Base-by-base conservation (phyloP, 2,888 invertebrate genomes). In the Amblyteles armatorius region DNA sequence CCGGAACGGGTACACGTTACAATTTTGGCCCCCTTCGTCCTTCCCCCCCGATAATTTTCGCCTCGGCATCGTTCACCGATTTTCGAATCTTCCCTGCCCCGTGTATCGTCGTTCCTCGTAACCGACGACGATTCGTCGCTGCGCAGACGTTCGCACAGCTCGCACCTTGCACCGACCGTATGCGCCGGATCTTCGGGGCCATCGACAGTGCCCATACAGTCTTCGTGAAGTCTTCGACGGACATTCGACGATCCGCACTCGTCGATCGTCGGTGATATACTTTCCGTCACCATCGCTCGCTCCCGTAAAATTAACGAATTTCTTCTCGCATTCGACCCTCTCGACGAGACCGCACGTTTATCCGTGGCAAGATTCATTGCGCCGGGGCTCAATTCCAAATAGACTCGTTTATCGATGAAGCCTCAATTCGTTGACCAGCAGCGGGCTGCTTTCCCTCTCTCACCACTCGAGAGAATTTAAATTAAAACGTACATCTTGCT, bases 131-230 rank as follows among this genome's bases (percentile, higher is more conserved):
- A 72, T 36, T 84, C 87, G 16, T 86, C 87, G 67, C 88, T 85
- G 36, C 84, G 67, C 78, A 88, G 83, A 73, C 86, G 87, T 63
- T 88, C 85, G 81, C 90, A 79, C 89, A 86, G 50, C 80, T 87
- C 84, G 82, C 88, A 87, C 73, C 83, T 73, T 11, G 48, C 6
- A 79, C 22, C 67, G 88, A 76, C 40, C 87, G 78, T n/a, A 60
- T 91, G 88, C 78, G 77, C 48, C 77, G 87, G 69, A 86, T 87
- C 36, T 81, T 74, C 72, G 65, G 85, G 76, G 73, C 79, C 67
- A 83, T 83, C 72, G 94, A 91, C 82, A 92, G 29, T 26, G 19
- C n/a, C 55, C 48, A 11, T 73, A 50, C 82, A 80, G 52, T 82
- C 67, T 1, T 82, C 82, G 77, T 82, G 82, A 72, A 77, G 68